Percentiles rank a stretch among this genome's conserved stretches.
Conservation (phyloP, 2,113 vertebrate genomes). For the Megaceryle torquata region DNA sequence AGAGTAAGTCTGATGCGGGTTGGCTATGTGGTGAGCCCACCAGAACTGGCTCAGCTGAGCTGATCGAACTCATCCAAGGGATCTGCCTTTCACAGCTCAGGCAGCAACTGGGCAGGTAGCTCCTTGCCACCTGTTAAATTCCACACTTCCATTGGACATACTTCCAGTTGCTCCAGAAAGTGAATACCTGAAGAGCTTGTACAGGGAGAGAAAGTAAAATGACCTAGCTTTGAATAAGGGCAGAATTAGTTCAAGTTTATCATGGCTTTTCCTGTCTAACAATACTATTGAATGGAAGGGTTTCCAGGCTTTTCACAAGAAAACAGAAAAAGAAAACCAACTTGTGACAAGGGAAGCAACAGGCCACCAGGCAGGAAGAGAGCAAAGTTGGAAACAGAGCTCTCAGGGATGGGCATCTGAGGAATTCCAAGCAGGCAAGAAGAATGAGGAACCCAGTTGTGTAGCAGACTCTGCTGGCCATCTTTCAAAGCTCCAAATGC, state of each 20-base stretch:
- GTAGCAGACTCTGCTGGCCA: not conserved
- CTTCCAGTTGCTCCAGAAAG: too few species aligned
- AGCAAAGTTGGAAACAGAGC: not conserved
- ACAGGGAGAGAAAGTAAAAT: not conserved
- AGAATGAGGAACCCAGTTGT: not conserved
- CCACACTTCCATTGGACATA: too few species aligned
- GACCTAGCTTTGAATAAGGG: not conserved
- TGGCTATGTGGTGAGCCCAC: not conserved
- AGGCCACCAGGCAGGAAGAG: too few species aligned
- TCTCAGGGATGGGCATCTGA: not conserved
- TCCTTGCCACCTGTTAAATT: not conserved
- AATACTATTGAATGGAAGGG: too few species aligned
- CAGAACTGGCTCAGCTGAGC: not conserved
- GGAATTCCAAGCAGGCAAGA: not conserved
- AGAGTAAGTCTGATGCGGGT: not conserved
- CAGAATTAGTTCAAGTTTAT: not conserved
- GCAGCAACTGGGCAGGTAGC: not conserved
- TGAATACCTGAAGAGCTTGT: too few species aligned
- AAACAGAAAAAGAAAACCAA: too few species aligned
- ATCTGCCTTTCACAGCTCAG: not conserved
- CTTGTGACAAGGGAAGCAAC: too few species aligned
- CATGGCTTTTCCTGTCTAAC: not conserved
- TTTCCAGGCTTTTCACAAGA: too few species aligned
- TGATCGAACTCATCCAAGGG: not conserved
- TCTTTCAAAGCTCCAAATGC: not conserved